A percentile compares a stretch with the other conserved stretches of the same genome.
phyloP scores from a whole-genome alignment of 2,888 invertebrate species.

The Dasysyrphus albostriatus region DNA sequence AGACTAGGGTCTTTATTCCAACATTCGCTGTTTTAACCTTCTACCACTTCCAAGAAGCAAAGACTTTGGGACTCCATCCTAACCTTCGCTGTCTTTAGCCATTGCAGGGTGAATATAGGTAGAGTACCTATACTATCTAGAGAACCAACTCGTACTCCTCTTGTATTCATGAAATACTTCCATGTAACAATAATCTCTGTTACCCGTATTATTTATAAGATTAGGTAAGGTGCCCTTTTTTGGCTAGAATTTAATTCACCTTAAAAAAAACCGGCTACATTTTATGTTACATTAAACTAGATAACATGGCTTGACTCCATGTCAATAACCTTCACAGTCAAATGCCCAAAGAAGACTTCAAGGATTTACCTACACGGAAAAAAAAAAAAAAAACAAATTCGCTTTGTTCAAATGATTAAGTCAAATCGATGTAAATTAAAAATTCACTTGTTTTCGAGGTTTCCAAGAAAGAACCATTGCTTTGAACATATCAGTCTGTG shows the following conservation, averaged over 20 bases:
- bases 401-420: conserved; percentile 37
- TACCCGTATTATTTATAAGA: not conserved
- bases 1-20: too few species aligned
- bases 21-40: too few species aligned
- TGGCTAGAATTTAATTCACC: conserved; percentile 20
- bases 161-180: not conserved
- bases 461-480: conserved; percentile 30
- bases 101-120: too few species aligned
- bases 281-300: not conserved
- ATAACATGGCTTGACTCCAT: conserved; percentile 7
- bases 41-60: too few species aligned
- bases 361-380: conserved; percentile 40
- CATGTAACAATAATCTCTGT: not conserved
- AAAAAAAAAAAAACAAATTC: not conserved
- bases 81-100: too few species aligned
- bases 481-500: not conserved
- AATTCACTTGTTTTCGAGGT: conserved; percentile 49
- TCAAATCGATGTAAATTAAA: conserved; percentile 39
- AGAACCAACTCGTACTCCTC: too few species aligned
- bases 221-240: not conserved
- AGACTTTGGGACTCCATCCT: too few species aligned
- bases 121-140: too few species aligned
- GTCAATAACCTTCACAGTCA: conserved; percentile 58
- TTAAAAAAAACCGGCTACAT: not conserved
- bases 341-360: conserved; percentile 49